Base-by-base conservation (phyloP, 2,797 vertebrate species). In the Bovichtus variegatus region DNA sequence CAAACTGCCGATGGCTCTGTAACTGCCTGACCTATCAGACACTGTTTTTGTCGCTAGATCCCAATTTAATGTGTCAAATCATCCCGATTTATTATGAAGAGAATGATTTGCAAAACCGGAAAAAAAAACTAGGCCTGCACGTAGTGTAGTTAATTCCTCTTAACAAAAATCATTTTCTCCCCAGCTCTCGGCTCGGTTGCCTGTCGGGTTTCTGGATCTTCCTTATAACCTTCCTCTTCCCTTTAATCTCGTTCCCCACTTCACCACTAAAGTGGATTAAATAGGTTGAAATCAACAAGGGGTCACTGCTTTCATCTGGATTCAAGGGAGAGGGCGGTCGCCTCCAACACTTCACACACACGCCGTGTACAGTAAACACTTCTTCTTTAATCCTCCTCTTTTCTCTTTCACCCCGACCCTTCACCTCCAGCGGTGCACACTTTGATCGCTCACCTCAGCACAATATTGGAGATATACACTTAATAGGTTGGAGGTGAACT, bases 221-320 rank as follows among this genome's bases (percentile, higher is more conserved):
- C 19, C 44, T 38, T 2, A 7, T 9, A 38, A 46, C 46, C 53
- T 51, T 74, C 64, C 2, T 59, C 27, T 34, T 58, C 16, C 18
- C 27, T 58, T 70, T 71, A 71, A 82, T 80, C 13, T 41, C 11
- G 12, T 21, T 50, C 50, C 63, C 53, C 51, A 57, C 50, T 12
- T 51, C 13, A 21, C 6, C 3, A 1, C 23, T 62, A 2, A 49
- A 62, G 31, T 47, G 59, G 72, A 76, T 78, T 75, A 55, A 64
- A 72, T 12, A 6, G 9, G 10, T 16, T 43, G 49, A 76, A 76
- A 59, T 71, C 58, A 36, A 47, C 36, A 51, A 57, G 63, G 47
- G 40, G 29, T 66, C 68, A 11, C 25, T 1, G 1, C 70, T 63
- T 74, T 77, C 34, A 71, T 74, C 69, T 25, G 36, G 40, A 69